Percentiles rank a stretch among this genome's conserved stretches.
These are phyloP conservation scores for Dendrolimus pini DNA, from an alignment of 2,888 invertebrate species.

Conservation along the genomic window DNA sequence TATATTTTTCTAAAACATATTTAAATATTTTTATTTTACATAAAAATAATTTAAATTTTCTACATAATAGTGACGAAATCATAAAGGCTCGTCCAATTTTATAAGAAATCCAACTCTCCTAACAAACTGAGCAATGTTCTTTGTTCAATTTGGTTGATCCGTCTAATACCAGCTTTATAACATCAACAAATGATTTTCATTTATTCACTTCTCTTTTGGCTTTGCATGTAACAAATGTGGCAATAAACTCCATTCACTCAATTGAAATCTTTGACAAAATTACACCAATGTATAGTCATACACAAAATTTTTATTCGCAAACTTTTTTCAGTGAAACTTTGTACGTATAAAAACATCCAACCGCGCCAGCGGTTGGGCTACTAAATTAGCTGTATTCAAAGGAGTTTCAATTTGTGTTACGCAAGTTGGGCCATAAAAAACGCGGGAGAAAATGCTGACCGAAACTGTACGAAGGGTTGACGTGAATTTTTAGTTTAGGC, in stretches of 20 bases:
- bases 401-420: slow-evolving; percentile 40
- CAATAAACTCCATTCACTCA: neutral
- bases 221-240: too few species aligned
- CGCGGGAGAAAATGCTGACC: slow-evolving; percentile 21
- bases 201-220: too few species aligned
- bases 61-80: too few species aligned
- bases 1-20: too few species aligned
- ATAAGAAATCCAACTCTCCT: too few species aligned
- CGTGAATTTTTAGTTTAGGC: neutral
- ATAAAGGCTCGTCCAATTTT: too few species aligned
- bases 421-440: slow-evolving; percentile 22
- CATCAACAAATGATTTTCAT: too few species aligned
- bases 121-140: too few species aligned
- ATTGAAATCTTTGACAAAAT: neutral
- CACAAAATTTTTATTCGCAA: slow-evolving; percentile 19
- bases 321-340: slow-evolving; percentile 30
- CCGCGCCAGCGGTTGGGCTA: slow-evolving; percentile 19
- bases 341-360: slow-evolving; percentile 25
- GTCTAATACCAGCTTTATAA: too few species aligned
- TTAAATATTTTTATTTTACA: too few species aligned
- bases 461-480: slow-evolving; percentile 6
- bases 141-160: too few species aligned
- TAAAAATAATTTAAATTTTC: too few species aligned
- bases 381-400: slow-evolving; percentile 57
- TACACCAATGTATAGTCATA: neutral